These are phyloP conservation scores for Ernsta delagoae DNA, from an alignment of 2,888 invertebrate species.

Conservation along the genomic window DNA sequence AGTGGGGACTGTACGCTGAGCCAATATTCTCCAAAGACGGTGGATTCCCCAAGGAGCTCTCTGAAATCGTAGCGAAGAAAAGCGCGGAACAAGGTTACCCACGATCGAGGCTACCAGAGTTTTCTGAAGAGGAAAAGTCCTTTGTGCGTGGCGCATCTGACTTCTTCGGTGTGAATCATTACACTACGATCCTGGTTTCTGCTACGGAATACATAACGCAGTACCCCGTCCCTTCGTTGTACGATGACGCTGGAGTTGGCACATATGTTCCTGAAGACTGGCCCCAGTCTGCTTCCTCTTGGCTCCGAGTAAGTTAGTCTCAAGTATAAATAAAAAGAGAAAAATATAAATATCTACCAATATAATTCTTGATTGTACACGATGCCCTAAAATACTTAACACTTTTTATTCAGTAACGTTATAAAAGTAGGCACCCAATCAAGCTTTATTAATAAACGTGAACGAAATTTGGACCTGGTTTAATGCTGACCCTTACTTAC, in stretches of 20 bases:
- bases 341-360: too few species aligned
- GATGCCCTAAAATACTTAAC: too few species aligned
- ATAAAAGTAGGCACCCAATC: too few species aligned
- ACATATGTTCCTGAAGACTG: conserved; percentile 52
- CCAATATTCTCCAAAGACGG: conserved; percentile 79
- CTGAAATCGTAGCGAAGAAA: conserved; percentile 66
- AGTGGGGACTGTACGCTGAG: conserved; percentile 76
- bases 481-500: too few species aligned
- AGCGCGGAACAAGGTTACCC: conserved; percentile 55
- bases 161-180: conserved; percentile 87
- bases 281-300: conserved; percentile 54
- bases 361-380: too few species aligned
- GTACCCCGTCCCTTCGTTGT: conserved; percentile 51
- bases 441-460: too few species aligned
- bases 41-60: conserved; percentile 80
- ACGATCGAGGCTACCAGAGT: conserved; percentile 55
- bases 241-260: conserved; percentile 54
- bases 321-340: too few species aligned
- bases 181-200: conserved; percentile 73
- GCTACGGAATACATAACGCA: conserved; percentile 49
- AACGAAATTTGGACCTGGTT: too few species aligned
- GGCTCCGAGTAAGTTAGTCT: conserved; percentile 57
- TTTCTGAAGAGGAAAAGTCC: conserved; percentile 53
- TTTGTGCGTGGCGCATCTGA: conserved; percentile 62
- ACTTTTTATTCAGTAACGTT: too few species aligned